Percentiles rank a stretch among this genome's conserved stretches.
Conservation (phyloP, 2,888 invertebrate genomes). For the Agelastica alni region DNA sequence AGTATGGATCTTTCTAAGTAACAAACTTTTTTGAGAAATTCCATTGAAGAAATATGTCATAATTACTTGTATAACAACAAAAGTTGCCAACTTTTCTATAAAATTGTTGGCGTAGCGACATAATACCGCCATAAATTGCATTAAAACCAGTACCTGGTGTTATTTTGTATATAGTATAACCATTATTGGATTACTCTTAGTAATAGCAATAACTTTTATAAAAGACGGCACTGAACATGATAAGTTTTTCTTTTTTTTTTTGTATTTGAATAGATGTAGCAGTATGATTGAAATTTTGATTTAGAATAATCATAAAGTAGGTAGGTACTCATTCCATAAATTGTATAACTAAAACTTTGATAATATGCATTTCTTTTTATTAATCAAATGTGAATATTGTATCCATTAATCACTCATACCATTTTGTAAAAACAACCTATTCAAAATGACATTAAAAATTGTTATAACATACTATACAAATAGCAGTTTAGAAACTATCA, state of each 20-base stretch:
- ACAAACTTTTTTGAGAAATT: too few species aligned
- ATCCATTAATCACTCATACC: slow-evolving; percentile 23
- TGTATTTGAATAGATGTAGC: slow-evolving; percentile 19
- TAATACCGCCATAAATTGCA: too few species aligned
- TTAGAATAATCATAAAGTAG: slow-evolving; percentile 33
- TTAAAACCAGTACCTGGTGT: not conserved
- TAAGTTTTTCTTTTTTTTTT: slow-evolving; percentile 25
- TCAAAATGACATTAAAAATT: slow-evolving; percentile 23
- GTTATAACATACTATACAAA: slow-evolving; percentile 31
- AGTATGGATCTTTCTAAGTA: too few species aligned
- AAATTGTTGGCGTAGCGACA: too few species aligned
- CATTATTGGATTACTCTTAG: not conserved
- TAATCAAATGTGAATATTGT: slow-evolving; percentile 22
- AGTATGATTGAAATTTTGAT: slow-evolving; percentile 25
- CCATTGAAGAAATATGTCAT: too few species aligned
- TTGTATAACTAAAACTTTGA: slow-evolving; percentile 1
- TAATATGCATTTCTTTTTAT: slow-evolving; percentile 13
- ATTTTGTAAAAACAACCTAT: slow-evolving; percentile 17
- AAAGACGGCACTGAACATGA: slow-evolving; percentile 20
- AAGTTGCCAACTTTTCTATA: too few species aligned
- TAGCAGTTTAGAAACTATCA: slow-evolving; percentile 28
- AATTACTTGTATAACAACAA: too few species aligned
- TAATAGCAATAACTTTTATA: slow-evolving; percentile 3
- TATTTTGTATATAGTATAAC: too few species aligned
- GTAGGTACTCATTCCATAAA: slow-evolving; percentile 22